These are phyloP conservation scores for Hesperophylax magnus DNA, from an alignment of 1,140 invertebrate species.

Conservation along the genomic window DNA sequence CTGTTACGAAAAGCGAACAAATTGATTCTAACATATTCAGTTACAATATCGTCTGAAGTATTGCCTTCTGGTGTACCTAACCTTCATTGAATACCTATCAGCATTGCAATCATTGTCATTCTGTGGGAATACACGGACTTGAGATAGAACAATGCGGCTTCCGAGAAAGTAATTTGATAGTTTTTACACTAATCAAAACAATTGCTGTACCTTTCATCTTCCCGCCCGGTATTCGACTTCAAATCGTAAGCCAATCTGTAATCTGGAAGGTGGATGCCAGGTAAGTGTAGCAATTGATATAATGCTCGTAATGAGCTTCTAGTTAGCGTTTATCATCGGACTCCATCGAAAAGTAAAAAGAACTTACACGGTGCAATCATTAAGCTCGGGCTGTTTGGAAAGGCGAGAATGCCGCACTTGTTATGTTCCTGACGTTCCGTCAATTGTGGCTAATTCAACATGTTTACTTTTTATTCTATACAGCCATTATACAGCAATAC, in stretches of 20 bases:
- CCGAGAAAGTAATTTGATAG: background rate
- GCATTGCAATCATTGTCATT: background rate
- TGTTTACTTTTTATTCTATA: background rate
- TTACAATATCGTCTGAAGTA: no score
- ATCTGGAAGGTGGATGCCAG: background rate
- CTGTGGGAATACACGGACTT: background rate
- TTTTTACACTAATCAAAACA: constrained; percentile 12
- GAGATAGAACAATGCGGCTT: background rate
- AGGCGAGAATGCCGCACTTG: no score
- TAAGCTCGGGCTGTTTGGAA: no score
- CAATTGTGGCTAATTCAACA: background rate
- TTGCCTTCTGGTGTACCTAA: no score
- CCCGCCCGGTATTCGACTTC: background rate
- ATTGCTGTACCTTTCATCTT: constrained; percentile 8
- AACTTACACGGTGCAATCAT: no score
- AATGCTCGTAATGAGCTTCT: constrained; percentile 2
- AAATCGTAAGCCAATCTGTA: no score
- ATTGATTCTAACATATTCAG: no score
- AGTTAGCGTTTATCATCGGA: constrained; percentile 16
- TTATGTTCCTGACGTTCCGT: no score
- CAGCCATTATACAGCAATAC: background rate
- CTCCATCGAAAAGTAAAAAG: background rate
- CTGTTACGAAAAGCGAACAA: no score
- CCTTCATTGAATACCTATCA: no score
- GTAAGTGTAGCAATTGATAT: constrained; percentile 22